Evolutionary conservation across 2,113 vertebrate species (phyloP), one percentile per base, ranked within the genome.

Genomic region (Deroptyus accipitrinus): DNA sequence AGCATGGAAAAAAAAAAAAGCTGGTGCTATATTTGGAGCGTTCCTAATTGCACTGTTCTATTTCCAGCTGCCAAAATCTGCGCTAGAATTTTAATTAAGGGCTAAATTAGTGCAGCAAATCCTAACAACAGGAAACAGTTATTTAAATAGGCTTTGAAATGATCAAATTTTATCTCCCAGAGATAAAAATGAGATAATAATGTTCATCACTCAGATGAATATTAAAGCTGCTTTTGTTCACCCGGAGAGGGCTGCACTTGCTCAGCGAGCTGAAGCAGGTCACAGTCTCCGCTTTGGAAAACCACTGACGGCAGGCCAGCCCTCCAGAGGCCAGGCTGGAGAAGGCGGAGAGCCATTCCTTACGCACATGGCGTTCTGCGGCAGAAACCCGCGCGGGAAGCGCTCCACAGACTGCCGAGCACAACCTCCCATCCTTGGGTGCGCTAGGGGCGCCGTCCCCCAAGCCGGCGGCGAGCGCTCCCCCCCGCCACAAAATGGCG

Each of bases 31-130:
- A 97, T 96, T 95, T 94, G 83, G 95, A 96, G 92, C 17, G 0
- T 73, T 92, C 85, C 94, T 95, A 96, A 97, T 97, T 94, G 84
- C 90, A 72, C 90, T 83, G 96, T 96, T 96, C 96, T 97, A 96
- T 97, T 97, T 97, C 96, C 87, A 97, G 95, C 93, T 90, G 90
- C 92, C 28, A 12, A 93, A 92, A 92, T 85, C 82, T 30, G 9
- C 2, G 6, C 88, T 91, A 95, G 96, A 94, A 97, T 96, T 96
- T 97, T 95, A 97, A 97, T 96, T 95, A 97, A 92, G 69, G 84
- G 75, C 92, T 94, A 94, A 95, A 96, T 90, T 72, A n/a, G 33
- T 83, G 76, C 93, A 39, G 80, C 91, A 69, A 72, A 94, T 83
- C 74, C 78, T 83, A 85, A 90, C 81, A 94, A 86, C 88, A 90